Base-by-base conservation (phyloP, 2,888 invertebrate species). In the Malacosoma neustria region DNA sequence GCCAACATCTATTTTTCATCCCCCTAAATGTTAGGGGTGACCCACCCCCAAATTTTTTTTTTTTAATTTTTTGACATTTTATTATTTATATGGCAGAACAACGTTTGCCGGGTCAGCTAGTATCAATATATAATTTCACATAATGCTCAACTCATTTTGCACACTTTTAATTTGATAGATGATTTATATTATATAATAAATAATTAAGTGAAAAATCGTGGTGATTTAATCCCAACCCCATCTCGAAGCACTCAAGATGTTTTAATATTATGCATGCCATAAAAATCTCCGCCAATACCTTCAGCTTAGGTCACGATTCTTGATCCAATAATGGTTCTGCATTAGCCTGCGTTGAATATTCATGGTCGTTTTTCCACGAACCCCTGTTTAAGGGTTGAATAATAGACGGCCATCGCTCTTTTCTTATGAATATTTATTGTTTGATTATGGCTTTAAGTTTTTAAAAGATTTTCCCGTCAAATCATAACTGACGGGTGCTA, bases 281-380 rank as follows among this genome's bases (percentile, higher is more conserved):
- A 22, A 22, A 22, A 22, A 22, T 22, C 22, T 22, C 22, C 9
- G 22, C 22, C 22, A 22, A 22, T 22, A 22, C 9, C 22, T 22
- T 22, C 22, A 6, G 6, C 9, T 22, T 3, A 22, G 22, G 22
- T 22, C 22, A 22, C 22, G 22, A 22, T 22, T 22, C 22, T 22
- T 55, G 51, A 57, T 54, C 55, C 58, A 57, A 58, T 62, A 61
- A 61, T 55, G 53, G 58, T 49, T 54, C 43, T 39, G 39, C 48
- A 46, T 44, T 41, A 43, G 43, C 44, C 41, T 38, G 37, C 42
- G 45, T 61, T 61, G 61, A 61, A 61, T 61, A 61, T 61, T 61
- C 59, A 59, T 44, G 38, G 38, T 38, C 43, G 45, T 51, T 50
- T 57, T 47, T 41, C 33, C 22, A 22, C 22, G 6, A 22, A 22